Conservation (phyloP, 1,140 invertebrate species). For the Brachionus calyciflorus region DNA sequence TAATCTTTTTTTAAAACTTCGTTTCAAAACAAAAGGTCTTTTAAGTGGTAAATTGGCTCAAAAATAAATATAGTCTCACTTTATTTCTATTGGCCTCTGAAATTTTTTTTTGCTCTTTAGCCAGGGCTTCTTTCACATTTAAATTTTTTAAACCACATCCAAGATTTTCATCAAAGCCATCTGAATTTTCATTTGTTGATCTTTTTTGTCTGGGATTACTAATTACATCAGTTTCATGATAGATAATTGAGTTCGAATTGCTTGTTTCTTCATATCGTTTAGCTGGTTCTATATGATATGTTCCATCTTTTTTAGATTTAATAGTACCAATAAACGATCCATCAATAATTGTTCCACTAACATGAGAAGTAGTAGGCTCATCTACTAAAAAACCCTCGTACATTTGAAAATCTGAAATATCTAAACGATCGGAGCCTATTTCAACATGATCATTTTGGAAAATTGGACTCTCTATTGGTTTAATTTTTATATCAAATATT, state of each 20-base stretch:
- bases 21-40: too few species aligned
- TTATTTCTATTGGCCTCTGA: background rate
- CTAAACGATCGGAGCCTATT: background rate
- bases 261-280: background rate
- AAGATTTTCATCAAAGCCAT: background rate
- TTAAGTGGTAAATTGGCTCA: background rate
- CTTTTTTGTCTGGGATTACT: background rate
- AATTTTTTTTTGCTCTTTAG: background rate
- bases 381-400: slow-evolving; percentile 32
- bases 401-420: background rate
- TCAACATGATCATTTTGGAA: slow-evolving; percentile 12
- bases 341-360: slow-evolving; percentile 36
- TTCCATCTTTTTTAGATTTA: slow-evolving; percentile 30
- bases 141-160: background rate
- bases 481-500: slow-evolving; percentile 25
- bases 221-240: slow-evolving; percentile 18
- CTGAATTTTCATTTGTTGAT: background rate
- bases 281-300: slow-evolving; percentile 7
- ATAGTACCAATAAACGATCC: slow-evolving; percentile 14
- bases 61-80: background rate
- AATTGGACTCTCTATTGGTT: background rate
- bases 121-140: background rate
- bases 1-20: too few species aligned
- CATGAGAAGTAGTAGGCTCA: slow-evolving; percentile 9
- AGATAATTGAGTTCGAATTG: background rate